Evolutionary conservation across 2,113 vertebrate genomes (phyloP).

Genomic region (Rattus rattus): DNA sequence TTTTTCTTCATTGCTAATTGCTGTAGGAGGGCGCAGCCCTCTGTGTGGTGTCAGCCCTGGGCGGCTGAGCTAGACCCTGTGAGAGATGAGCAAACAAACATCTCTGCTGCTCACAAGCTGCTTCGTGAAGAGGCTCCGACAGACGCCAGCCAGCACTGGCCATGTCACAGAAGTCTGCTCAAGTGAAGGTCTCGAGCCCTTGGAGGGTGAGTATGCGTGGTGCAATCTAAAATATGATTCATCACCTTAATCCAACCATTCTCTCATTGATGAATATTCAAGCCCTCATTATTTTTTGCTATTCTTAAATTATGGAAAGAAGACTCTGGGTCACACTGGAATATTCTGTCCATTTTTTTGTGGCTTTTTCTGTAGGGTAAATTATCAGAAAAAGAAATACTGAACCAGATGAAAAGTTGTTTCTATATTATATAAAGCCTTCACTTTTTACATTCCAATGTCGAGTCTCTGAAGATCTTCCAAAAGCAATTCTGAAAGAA

Average conservation of each 20-base stretch:
- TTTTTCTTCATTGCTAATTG: background rate
- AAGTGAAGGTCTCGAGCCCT: background rate
- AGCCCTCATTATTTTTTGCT: background rate
- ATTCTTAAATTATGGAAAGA: slow-evolving; percentile 35
- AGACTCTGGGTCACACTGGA: background rate
- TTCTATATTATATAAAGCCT: background rate
- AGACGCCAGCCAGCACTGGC: background rate
- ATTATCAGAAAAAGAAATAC: slow-evolving; percentile 30
- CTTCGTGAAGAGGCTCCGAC: background rate
- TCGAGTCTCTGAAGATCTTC: slow-evolving; percentile 26
- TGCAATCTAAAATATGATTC: background rate
- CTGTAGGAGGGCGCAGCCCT: background rate
- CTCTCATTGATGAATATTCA: background rate
- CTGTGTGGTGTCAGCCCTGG: background rate
- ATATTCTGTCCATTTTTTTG: background rate
- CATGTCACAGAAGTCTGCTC: background rate
- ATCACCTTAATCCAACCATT: background rate
- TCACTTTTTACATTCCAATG: slow-evolving; percentile 21
- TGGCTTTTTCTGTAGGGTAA: background rate
- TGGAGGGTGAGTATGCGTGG: background rate
- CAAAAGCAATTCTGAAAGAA: slow-evolving; percentile 37
- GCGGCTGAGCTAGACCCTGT: background rate
- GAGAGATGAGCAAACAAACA: background rate
- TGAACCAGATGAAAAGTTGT: slow-evolving; percentile 20
- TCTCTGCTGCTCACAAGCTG: background rate